These are phyloP conservation scores for Nebria brevicollis DNA, from an alignment of 2,888 invertebrate genomes.

Conservation along the genomic window DNA sequence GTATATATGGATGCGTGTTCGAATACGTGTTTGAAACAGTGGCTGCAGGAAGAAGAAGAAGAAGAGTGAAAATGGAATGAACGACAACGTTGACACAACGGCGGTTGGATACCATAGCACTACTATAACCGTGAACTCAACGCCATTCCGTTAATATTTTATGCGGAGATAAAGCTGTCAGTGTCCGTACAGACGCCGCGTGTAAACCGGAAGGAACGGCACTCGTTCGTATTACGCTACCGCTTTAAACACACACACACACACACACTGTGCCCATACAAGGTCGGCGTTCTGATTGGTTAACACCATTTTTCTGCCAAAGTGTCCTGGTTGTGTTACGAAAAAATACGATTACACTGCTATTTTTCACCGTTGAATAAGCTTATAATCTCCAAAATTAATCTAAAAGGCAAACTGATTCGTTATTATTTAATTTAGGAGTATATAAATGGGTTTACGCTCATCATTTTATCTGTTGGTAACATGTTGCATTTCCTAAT, in stretches of 20 bases:
- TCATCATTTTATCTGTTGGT: too few relatives aligned
- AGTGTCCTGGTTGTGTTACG: not conserved
- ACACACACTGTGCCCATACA: not conserved
- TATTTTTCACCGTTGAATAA: not conserved
- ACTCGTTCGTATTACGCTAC: not conserved
- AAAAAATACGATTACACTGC: not conserved
- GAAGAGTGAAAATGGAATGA: not conserved
- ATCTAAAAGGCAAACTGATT: too few relatives aligned
- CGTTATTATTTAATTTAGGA: too few relatives aligned
- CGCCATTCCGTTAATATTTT: conserved; percentile 22
- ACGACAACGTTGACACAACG: not conserved
- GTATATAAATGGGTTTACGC: too few relatives aligned
- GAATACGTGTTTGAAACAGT: not conserved
- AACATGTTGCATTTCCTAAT: too few relatives aligned
- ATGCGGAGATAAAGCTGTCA: conserved; percentile 20
- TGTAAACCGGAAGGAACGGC: conserved; percentile 11
- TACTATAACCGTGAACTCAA: conserved; percentile 14
- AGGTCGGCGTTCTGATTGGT: not conserved
- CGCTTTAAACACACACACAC: not conserved
- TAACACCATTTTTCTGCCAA: not conserved
- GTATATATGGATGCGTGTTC: not conserved
- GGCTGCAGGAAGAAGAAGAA: not conserved
- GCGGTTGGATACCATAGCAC: not conserved
- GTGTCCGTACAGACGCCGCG: conserved; percentile 8
- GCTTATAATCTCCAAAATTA: too few relatives aligned